phyloP scores from a whole-genome alignment of 2,797 vertebrate genomes.

The Gallinago solitaria region DNA sequence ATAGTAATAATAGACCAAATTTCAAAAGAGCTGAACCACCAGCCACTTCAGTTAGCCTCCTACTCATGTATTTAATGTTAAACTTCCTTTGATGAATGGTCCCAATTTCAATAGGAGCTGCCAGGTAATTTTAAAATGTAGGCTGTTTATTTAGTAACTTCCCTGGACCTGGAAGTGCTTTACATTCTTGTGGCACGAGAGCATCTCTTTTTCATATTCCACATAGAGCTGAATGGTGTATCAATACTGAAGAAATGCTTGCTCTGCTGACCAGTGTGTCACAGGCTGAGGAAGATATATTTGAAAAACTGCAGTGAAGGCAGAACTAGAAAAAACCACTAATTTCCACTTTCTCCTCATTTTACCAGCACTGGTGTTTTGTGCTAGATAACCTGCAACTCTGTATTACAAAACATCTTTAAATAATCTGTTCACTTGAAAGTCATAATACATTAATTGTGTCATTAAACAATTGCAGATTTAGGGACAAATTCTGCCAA shows the following conservation, averaged over 20 bases:
- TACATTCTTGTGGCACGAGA: neutral
- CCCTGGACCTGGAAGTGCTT: conserved; percentile 10
- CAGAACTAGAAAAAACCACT: neutral
- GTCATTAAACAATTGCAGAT: neutral
- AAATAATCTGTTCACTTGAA: neutral
- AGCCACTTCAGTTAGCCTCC: neutral
- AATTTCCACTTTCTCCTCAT: neutral
- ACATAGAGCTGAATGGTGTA: accelerated
- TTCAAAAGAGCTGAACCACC: neutral
- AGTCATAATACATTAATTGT: neutral
- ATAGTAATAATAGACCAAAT: neutral
- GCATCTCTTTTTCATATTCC: neutral
- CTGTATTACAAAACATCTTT: neutral
- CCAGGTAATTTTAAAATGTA: conserved; percentile 26
- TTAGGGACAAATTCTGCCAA: neutral
- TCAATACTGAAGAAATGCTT: neutral
- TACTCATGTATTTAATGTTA: neutral
- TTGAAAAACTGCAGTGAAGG: neutral
- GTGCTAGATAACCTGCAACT: neutral
- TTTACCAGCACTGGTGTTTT: neutral
- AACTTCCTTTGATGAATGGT: neutral
- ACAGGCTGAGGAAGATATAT: neutral
- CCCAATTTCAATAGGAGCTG: neutral
- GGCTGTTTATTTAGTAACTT: neutral
- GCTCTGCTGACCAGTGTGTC: neutral